Percentiles rank a stretch among this genome's conserved stretches.
Conservation (phyloP, 1,140 invertebrate genomes). For the Macrocentrus cingulum region DNA sequence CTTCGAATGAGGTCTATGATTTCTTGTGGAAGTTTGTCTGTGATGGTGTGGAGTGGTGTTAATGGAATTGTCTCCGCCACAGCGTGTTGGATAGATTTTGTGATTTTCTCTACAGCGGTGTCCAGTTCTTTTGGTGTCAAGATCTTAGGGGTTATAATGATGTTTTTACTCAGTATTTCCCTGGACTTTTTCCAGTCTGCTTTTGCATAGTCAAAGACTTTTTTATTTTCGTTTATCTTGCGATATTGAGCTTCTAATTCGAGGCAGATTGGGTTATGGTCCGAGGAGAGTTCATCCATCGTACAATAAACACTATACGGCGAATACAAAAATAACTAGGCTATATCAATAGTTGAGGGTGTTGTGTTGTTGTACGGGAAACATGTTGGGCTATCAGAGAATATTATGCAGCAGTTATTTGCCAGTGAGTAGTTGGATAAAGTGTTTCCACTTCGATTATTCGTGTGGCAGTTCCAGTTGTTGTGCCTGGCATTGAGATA, state of each 20-base stretch:
- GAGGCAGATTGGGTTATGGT: constrained; percentile 11
- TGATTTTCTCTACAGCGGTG: background rate
- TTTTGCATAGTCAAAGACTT: constrained; percentile 2
- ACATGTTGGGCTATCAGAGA: background rate
- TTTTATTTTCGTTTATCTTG: background rate
- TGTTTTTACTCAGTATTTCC: background rate
- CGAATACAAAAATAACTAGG: background rate
- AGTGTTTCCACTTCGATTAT: background rate
- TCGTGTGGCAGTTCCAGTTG: background rate
- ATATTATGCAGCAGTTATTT: background rate
- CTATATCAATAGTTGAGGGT: constrained; percentile 1
- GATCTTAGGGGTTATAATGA: background rate
- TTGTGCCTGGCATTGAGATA: constrained; percentile 12
- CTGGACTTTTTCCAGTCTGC: constrained; percentile 14
- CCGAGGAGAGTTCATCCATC: background rate
- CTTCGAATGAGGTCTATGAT: background rate
- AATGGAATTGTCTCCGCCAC: background rate
- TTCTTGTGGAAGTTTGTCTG: background rate
- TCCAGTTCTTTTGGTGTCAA: background rate
- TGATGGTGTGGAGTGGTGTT: background rate
- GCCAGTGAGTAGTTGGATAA: background rate
- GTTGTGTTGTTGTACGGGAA: background rate
- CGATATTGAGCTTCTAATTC: background rate
- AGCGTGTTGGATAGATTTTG: too few species aligned
- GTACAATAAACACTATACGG: background rate